These are phyloP conservation scores for Drosophila falleni DNA, from an alignment of 2,888 invertebrate species.

Conservation along the genomic window DNA sequence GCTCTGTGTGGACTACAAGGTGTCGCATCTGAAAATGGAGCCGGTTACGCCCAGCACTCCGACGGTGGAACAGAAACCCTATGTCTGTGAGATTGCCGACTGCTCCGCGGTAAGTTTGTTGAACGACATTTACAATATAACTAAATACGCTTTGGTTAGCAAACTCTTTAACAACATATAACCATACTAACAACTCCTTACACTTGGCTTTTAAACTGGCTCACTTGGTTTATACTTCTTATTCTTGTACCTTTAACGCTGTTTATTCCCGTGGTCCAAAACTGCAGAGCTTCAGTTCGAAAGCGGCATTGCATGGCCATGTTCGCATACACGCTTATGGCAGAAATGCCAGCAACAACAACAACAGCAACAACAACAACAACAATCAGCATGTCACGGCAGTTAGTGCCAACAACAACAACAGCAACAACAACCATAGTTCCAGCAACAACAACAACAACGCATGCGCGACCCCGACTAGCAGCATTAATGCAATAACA, in stretches of 20 bases:
- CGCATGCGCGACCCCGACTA: slow-evolving; percentile 47
- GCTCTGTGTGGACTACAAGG: slow-evolving; percentile 96
- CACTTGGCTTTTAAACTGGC: slow-evolving; percentile 1
- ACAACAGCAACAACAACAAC: slow-evolving; percentile 52
- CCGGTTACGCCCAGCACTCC: slow-evolving; percentile 57
- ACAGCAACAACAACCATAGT: slow-evolving; percentile 26
- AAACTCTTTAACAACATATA: background rate
- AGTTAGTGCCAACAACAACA: slow-evolving; percentile 48
- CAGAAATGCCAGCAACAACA: slow-evolving; percentile 78
- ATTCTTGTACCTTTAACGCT: slow-evolving; percentile 62
- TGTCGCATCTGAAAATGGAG: slow-evolving; percentile 89
- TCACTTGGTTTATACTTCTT: slow-evolving; percentile 29
- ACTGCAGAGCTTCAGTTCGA: slow-evolving; percentile 89
- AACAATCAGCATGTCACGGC: slow-evolving; percentile 45
- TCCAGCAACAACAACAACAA: slow-evolving; percentile 45
- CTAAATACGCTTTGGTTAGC: background rate
- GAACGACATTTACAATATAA: background rate
- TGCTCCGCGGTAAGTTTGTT: slow-evolving; percentile 86
- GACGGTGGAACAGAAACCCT: slow-evolving; percentile 83
- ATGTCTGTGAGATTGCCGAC: slow-evolving; percentile 88
- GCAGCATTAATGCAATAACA: slow-evolving; percentile 61
- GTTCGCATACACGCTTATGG: slow-evolving; percentile 88
- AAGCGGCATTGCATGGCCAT: slow-evolving; percentile 90
- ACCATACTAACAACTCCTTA: slow-evolving; percentile 4
- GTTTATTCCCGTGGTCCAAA: slow-evolving; percentile 26